Evolutionary conservation across 2,888 invertebrate genomes (phyloP), one percentile per base, ranked within the genome.

Genomic region (Diadromus collaris): DNA sequence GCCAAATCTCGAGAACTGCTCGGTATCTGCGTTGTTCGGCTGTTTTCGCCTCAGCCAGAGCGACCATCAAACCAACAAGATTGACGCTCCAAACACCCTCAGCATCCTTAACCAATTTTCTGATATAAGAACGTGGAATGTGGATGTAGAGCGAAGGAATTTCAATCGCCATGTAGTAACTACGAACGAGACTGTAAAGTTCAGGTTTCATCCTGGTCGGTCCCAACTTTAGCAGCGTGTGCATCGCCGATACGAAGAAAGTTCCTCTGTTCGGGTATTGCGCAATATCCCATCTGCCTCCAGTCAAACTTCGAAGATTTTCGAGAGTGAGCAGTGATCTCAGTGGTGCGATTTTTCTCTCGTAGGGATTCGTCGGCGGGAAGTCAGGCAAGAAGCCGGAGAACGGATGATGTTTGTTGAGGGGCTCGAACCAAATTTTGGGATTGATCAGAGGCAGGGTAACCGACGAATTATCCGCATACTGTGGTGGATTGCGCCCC

Each of bases 361-460:
- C 74, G 34, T 73, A 69, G 2, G 10, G 2, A n/a, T 29, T 19
- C 1, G 5, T 41, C 3, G 56, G 0, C 41, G 69, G 32, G 2
- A 81, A 56, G 41, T 56, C 46, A 6, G 85, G 84, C 48, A 85
- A 24, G 16, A 85, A 56, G 63, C 67, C 76, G 7, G 32, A 60
- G 44, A 80, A 83, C 10, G 85, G 85, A 60, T 84, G 41, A 6
- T 51, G 16, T 16, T 60, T 54, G 58, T 82, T 78, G 10, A 85
- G 58, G 44, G 82, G 76, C 21, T 78, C 70, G 6, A 78, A 19
- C 77, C 77, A 82, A 41, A 65, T 32, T 48, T 81, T 78, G 6
- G 85, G 85, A 81, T 85, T 82, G 13, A 81, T 58, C 13, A 85
- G 48, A 19, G 84, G 80, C 46, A 81, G 41, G 64, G 75, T 75